Percentiles rank a stretch among this genome's conserved stretches.
Evolutionary conservation across 2,113 vertebrate genomes (phyloP).

Genomic region (Gulo gulo): DNA sequence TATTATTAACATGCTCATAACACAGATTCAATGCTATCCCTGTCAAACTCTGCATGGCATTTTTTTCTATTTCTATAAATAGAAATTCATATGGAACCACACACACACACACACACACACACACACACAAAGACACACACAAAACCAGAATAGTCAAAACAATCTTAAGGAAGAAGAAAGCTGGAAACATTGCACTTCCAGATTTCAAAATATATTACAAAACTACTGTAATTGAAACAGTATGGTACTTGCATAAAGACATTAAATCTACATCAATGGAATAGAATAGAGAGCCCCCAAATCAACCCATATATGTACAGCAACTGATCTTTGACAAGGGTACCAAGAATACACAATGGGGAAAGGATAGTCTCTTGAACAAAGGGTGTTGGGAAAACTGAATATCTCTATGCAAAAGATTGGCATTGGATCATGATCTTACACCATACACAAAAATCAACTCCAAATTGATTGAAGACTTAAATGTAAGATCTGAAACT

Average conservation of each 20-base stretch:
- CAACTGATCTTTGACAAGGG: not conserved
- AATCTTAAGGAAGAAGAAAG: not conserved
- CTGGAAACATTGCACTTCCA: not conserved
- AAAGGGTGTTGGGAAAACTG: not conserved
- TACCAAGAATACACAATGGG: not conserved
- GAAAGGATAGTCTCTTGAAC: not conserved
- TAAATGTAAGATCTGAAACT: not conserved
- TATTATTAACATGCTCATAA: not conserved
- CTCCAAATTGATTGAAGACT: not conserved
- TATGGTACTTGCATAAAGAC: too few species aligned
- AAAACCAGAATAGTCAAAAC: not conserved
- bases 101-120: not conserved
- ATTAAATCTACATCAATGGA: not conserved
- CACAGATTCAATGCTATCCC: not conserved
- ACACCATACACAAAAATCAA: not conserved
- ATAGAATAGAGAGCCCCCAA: not conserved
- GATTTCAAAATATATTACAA: not conserved
- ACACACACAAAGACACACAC: too few species aligned
- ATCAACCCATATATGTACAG: not conserved
- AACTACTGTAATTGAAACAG: not conserved
- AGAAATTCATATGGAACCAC: not conserved
- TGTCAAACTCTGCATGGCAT: not conserved
- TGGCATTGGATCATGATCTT: not conserved
- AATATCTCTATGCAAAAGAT: not conserved
- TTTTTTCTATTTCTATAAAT: too few species aligned